Percentiles rank a stretch among this genome's conserved stretches.
Conservation (phyloP, 2,797 vertebrate species). For the Dromococcyx pavoninus region DNA sequence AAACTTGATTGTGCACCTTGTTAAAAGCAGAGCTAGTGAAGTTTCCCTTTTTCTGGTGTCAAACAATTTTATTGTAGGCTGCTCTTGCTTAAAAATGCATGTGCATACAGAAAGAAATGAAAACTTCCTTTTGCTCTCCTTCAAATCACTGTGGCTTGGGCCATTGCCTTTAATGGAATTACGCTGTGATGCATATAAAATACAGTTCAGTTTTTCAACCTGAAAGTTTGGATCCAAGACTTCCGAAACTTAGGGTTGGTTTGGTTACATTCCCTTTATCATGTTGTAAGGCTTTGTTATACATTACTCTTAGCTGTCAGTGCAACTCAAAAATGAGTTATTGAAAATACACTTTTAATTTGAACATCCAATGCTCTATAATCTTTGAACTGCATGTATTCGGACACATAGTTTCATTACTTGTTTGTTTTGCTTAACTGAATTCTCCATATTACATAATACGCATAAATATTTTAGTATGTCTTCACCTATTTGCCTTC, state of each 20-base stretch:
- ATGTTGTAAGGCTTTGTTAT: not conserved
- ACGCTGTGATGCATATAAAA: slow-evolving; percentile 49
- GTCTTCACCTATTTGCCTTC: not conserved
- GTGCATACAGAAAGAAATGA: not conserved
- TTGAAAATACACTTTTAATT: not conserved
- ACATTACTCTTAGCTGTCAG: not conserved
- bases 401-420: not conserved
- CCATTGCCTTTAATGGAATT: slow-evolving; percentile 44
- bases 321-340: not conserved
- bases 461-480: not conserved
- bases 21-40: not conserved
- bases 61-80: slow-evolving; percentile 12
- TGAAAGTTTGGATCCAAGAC: not conserved
- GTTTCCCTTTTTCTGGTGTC: not conserved
- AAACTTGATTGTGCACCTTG: not conserved
- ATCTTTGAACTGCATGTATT: not conserved
- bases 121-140: not conserved
- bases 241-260: not conserved
- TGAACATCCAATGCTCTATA: not conserved
- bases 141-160: not conserved
- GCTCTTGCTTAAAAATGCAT: slow-evolving; percentile 16
- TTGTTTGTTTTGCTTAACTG: not conserved
- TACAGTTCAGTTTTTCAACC: not conserved
- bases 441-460: not conserved
- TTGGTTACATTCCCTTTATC: not conserved